These are phyloP conservation scores for Coecobrya sp. DNA, from an alignment of 2,888 invertebrate genomes.

Conservation along the genomic window DNA sequence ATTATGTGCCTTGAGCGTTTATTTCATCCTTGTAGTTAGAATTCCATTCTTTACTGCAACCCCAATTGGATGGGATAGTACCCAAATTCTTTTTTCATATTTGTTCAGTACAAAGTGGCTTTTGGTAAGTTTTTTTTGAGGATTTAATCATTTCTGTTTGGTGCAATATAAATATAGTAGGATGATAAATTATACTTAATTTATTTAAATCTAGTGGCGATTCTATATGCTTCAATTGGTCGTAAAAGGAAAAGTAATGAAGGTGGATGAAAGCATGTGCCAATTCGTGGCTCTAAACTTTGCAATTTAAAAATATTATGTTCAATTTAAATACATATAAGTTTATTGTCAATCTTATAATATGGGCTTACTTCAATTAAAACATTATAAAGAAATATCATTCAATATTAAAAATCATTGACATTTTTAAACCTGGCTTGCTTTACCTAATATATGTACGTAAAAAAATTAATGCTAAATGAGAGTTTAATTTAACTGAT, in stretches of 20 bases:
- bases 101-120: conserved; percentile 39
- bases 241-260: conserved; percentile 16
- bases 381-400: no score
- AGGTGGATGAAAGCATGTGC: background rate
- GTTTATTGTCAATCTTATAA: no score
- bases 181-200: background rate
- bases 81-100: background rate
- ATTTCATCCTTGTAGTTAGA: background rate
- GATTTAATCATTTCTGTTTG: background rate
- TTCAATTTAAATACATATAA: no score
- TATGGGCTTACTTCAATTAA: no score
- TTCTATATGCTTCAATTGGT: conserved; percentile 59
- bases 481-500: no score
- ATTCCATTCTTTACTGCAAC: background rate
- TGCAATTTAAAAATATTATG: conserved; percentile 53
- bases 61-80: background rate
- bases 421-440: no score
- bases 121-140: conserved; percentile 40
- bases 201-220: conserved; percentile 43
- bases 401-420: no score
- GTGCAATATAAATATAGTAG: background rate
- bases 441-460: no score
- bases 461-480: no score
- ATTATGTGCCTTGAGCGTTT: background rate
- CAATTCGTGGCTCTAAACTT: conserved; percentile 24